Base-by-base conservation (phyloP, 2,797 vertebrate genomes). In the Neosilurus hyrtlii region DNA sequence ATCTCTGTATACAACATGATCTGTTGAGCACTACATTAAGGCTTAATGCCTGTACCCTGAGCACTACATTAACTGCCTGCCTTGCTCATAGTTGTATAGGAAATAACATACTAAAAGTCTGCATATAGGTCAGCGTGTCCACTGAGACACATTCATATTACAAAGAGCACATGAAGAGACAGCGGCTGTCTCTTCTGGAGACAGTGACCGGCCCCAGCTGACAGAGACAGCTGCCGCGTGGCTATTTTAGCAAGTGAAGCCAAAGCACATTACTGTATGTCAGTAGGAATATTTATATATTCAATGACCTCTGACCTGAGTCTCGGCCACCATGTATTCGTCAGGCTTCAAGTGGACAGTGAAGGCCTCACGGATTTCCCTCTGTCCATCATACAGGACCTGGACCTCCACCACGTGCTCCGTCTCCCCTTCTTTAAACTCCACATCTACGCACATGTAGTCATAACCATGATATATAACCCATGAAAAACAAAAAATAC, bases 301-400 rank as follows among this genome's bases (percentile, higher is more conserved):
- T 76, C 61, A 8, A 82, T 82, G 80, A 52, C 70, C 81, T 81
- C 88, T 92, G 92, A 96, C 96, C 95, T 96, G 94, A 88, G 93
- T 93, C 90, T 96, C 95, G 26, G 96, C 95, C 88, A 96, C 94
- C 95, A 96, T 96, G 91, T 96, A 96, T 90, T 96, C 95, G 66
- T 96, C 96, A 14, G 95, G 94, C 90, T 96, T 96, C 94, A 96
- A 92, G 90, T 96, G 95, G 9, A 96, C 91, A 1, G 91, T 95
- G 90, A 97, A 96, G 75, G 94, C 93, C 91, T 97, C 96, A 82
- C 96, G 94, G 93, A 96, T 96, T 93, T 97, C 96, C 88, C 95
- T 91, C 88, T 95, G 83, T 6, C 96, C 95, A 0, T 96, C 94
- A 79, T 94, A 95, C 37, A 97, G 91, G 87, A 97, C 91, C 91